Evolutionary conservation across 2,797 vertebrate genomes (phyloP), one percentile per base, ranked within the genome.

Genomic region (Enteromius anoplus): DNA sequence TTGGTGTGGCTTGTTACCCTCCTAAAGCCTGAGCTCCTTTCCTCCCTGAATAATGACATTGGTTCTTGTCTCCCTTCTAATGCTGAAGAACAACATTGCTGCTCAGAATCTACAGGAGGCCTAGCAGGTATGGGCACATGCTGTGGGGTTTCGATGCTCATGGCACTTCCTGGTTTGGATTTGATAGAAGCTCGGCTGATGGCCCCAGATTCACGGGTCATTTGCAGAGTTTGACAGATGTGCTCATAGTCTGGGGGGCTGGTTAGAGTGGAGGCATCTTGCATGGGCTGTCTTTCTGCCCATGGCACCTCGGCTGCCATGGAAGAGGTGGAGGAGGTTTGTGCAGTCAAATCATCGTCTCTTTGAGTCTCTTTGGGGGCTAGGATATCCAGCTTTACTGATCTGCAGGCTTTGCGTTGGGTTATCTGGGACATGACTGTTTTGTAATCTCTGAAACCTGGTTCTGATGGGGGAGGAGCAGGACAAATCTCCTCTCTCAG

Each of bases 161-260:
- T 79, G 42, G 81, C 86, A 81, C 90, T 55, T 87, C 88, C 87
- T 76, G 88, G 87, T 87, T 91, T 94, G 66, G 91, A 90, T 83
- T 84, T 89, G 76, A 92, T 90, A 75, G 89, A 26, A 3, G 92
- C 89, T 92, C 92, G 89, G 75, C 88, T 92, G 81, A 55, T 87
- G 78, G 93, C 93, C 9, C 88, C 79, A 10, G 94, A 81, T 81
- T 95, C 94, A 88, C 92, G 89, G 42, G 93, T 77, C 85, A 93
- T 92, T 89, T 94, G 94, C 82, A 96, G 90, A 84, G 95, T 86
- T 86, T 94, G 93, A 89, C 94, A 96, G 80, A 95, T 94, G 92
- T 95, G 94, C 89, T 95, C 94, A 71, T 94, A 95, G 91, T 95
- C 94, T 0, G 95, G 95, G 75, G 95, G 94, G 89, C 94, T 94